phyloP scores from a whole-genome alignment of 2,797 vertebrate genomes.

The Malacoctenus gilli region DNA sequence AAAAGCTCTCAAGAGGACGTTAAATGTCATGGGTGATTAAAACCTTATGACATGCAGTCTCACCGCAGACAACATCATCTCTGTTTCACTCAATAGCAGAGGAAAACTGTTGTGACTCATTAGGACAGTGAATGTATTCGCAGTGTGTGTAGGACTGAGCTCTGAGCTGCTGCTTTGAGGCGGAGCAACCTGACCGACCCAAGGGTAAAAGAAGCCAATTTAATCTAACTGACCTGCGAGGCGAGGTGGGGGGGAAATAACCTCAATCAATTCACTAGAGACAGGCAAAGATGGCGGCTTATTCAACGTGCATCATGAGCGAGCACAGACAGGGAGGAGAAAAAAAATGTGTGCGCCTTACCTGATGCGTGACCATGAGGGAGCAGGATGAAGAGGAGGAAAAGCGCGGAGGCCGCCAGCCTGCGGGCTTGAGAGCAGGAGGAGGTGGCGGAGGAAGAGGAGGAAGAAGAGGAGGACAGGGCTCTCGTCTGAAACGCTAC shows the following conservation, averaged over 20 bases:
- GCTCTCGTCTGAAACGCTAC: constrained; percentile 79
- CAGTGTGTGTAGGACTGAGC: constrained; percentile 39
- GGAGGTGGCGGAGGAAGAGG: constrained; percentile 54
- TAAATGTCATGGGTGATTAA: constrained; percentile 70
- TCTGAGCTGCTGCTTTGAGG: constrained; percentile 32
- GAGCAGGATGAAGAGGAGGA: constrained; percentile 77
- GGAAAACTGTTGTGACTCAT: constrained; percentile 63
- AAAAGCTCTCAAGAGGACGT: constrained; percentile 56
- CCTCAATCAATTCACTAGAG: constrained; percentile 52
- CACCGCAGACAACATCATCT: constrained; percentile 57
- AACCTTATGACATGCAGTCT: constrained; percentile 66
- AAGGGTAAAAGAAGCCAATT: constrained; percentile 62
- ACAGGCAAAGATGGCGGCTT: constrained; percentile 36
- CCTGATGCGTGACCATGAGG: constrained; percentile 81
- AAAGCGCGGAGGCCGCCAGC: constrained; percentile 74
- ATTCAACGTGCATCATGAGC: constrained; percentile 30
- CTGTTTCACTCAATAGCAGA: constrained; percentile 41
- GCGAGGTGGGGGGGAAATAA: constrained; percentile 30
- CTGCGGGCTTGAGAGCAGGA: constrained; percentile 71
- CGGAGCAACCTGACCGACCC: constrained; percentile 53
- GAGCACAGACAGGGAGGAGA: not conserved
- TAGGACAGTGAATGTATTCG: constrained; percentile 55
- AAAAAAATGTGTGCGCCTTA: constrained; percentile 54
- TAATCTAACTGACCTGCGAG: constrained; percentile 57
- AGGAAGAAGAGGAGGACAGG: constrained; percentile 59